Evolutionary conservation across 2,797 vertebrate species (phyloP), one percentile per base, ranked within the genome.

Genomic region (Sphaeramia orbicularis): DNA sequence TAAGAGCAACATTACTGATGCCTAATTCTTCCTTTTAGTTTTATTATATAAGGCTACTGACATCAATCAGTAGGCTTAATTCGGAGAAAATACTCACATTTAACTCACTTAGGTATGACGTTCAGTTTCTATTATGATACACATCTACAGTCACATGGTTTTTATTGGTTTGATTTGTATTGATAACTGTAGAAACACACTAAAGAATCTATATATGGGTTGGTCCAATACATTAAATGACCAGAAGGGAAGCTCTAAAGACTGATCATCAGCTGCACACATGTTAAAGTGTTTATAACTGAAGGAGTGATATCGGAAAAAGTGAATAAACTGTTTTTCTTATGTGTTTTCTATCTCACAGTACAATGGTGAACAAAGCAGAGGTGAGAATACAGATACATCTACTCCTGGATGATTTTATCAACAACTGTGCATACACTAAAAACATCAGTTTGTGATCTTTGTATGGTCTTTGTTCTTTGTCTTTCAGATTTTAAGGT

Each of bases 341-440:
- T 11, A 52, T 42, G 12, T 43, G 44, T 76, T 49, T 59, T 59
- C 27, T 53, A 37, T 42, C 78, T 10, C 27, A 41, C 94, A 94
- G 77, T 96, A 95, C 83, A 93, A 91, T 86, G 94, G 93, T n/a
- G 91, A 92, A 21, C 94, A 92, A 82, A 81, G 91, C 14, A 92
- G 92, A 95, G 96, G 97, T 98, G 78, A 91, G 91, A 62, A 10
- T 30, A 14, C 10, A 53, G 10, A 24, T 7, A 27, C n/a, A 9
- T n/a, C 9, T 32, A 3, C 36, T 32, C 16, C 37, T 21, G 13
- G 0, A 30, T 27, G 8, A 14, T 27, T 13, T 45, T 44, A 38
- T 48, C 18, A 21, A 8, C 0, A 16, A n/a, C 7, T 11, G 1
- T 35, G 15, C 7, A 66, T 43, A 4, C 58, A 15, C 7, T 14